These are phyloP conservation scores for Moxostoma hubbsi DNA, from an alignment of 2,797 vertebrate species.

Conservation along the genomic window DNA sequence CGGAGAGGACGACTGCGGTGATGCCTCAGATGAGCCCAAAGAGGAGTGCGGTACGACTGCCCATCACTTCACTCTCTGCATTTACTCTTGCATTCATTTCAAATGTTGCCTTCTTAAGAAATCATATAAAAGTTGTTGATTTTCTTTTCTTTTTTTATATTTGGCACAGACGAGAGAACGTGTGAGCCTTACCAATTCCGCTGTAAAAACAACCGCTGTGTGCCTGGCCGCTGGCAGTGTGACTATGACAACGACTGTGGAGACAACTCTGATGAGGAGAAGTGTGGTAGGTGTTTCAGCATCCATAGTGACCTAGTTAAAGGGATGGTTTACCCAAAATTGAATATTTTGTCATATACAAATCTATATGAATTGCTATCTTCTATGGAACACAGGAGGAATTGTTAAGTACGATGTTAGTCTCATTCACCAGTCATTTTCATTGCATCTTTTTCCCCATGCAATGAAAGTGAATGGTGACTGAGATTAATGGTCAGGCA, in stretches of 20 bases:
- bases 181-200: constrained; percentile 99
- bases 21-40: constrained; percentile 93
- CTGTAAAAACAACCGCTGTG: constrained; percentile 98
- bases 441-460: too few species aligned
- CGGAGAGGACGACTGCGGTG: constrained; percentile 94
- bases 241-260: constrained; percentile 99
- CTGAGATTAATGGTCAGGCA: too few species aligned
- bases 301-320: too few species aligned
- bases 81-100: neutral
- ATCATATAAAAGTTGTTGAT: neutral
- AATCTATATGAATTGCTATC: too few species aligned
- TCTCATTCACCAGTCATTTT: too few species aligned
- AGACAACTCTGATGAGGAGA: constrained; percentile 97
- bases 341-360: too few species aligned
- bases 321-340: too few species aligned
- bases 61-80: neutral
- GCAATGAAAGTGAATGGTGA: too few species aligned
- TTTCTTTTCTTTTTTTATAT: neutral
- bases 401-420: too few species aligned
- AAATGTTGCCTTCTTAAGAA: neutral
- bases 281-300: constrained; percentile 87
- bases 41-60: constrained; percentile 83
- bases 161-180: constrained; percentile 86
- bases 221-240: constrained; percentile 97
- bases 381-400: too few species aligned